These are phyloP conservation scores for Bilobella aurantiaca DNA, from an alignment of 1,140 invertebrate genomes.

Conservation along the genomic window DNA sequence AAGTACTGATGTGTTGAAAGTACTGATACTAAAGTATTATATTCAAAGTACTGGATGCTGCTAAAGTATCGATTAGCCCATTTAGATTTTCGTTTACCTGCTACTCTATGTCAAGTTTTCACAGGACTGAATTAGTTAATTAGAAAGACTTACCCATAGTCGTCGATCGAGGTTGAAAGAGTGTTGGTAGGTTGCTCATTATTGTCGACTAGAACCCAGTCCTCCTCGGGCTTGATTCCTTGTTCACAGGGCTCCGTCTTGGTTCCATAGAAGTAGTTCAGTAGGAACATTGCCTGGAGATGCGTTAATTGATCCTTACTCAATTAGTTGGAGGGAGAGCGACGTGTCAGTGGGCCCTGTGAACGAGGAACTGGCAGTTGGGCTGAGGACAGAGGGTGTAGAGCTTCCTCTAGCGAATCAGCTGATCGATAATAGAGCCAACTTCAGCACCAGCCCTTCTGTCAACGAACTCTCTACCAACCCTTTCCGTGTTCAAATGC, in stretches of 20 bases:
- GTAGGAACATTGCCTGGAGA: background rate
- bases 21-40: too few species aligned
- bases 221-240: background rate
- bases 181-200: background rate
- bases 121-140: too few species aligned
- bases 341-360: background rate
- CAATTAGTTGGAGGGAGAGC: background rate
- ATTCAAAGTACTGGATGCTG: too few species aligned
- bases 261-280: slow-evolving; percentile 6
- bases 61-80: too few species aligned
- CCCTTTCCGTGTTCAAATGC: background rate
- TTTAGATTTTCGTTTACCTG: too few species aligned
- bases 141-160: background rate
- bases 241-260: background rate
- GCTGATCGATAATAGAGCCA: slow-evolving; percentile 6
- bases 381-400: too few species aligned
- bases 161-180: background rate
- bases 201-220: slow-evolving; percentile 4
- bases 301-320: background rate
- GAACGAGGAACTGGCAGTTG: background rate
- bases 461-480: slow-evolving; percentile 6
- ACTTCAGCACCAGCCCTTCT: background rate
- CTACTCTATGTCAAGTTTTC: too few species aligned
- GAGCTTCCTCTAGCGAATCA: background rate
- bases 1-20: too few species aligned